These are phyloP conservation scores for Sesia bembeciformis DNA, from an alignment of 2,888 invertebrate species.

Conservation along the genomic window DNA sequence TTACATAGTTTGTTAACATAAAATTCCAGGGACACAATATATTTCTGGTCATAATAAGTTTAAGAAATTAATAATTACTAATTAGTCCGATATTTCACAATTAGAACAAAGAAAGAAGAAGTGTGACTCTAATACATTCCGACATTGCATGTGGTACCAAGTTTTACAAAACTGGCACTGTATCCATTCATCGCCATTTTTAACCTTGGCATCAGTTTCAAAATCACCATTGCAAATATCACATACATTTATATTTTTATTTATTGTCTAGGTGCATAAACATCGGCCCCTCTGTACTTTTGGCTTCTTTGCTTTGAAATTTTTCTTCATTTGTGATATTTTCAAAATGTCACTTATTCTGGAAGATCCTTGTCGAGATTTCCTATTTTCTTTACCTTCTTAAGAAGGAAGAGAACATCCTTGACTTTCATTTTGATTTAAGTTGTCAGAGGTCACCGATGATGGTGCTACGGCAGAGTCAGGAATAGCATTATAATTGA, in stretches of 20 bases:
- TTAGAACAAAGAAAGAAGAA: conserved; percentile 1
- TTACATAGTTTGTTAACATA: no score
- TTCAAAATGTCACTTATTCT: background rate
- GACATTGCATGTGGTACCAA: conserved; percentile 1
- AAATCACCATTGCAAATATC: background rate
- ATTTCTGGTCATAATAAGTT: no score
- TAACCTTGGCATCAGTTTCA: background rate
- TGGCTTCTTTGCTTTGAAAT: background rate
- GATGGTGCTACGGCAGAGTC: conserved; percentile 2
- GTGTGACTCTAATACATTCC: background rate
- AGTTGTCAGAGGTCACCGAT: background rate
- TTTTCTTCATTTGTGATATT: background rate
- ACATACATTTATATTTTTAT: conserved; percentile 1
- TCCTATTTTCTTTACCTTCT: background rate
- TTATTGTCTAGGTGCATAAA: background rate
- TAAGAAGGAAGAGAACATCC: background rate
- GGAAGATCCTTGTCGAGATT: background rate
- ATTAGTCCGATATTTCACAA: conserved; percentile 1
- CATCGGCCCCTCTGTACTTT: background rate
- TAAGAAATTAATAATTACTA: background rate
- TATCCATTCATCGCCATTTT: conserved; percentile 1
- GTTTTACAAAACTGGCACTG: background rate
- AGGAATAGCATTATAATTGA: conserved; percentile 3
- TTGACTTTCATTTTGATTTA: background rate
- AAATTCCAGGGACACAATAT: no score